Base-by-base conservation (phyloP, 2,888 invertebrate species). In the Stramonita haemastoma region DNA sequence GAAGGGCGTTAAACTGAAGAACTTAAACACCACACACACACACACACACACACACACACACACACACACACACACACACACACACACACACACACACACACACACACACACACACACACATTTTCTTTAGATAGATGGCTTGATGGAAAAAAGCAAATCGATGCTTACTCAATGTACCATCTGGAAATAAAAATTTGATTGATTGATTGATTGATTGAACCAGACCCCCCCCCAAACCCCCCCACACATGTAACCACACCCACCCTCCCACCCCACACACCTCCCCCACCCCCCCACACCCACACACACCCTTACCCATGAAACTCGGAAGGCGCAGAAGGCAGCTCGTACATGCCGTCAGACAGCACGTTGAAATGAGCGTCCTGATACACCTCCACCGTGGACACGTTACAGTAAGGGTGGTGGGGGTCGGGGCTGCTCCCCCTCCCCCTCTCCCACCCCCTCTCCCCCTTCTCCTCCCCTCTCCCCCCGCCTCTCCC, bases 321-420 rank as follows among this genome's bases (percentile, higher is more conserved):
- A 13, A 89, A 89, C 56, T 90, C 92, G 8, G 92, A 85, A n/a
- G 90, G 88, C 22, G 92, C 90, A 4, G 91, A 92, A 17, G 93
- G 94, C 89, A 95, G 90, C 89, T 93, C 92, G 88, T 94, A 95
- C 81, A 93, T 92, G 70, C 94, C 94, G 90, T 94, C 94, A 32
- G 92, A 92, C 85, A 92, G 92, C 26, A 93, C 86, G 36, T 93
- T 92, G 90, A 93, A 94, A 81, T 93, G 92, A 22, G 93, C 92
- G 73, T 92, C 91, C 26, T 91, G 91, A 81, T 91, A 92, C 84
- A 95, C 90, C 88, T 93, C 92, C 32, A 92, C 87, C 56, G 94
- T 93, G 17, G 93, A 93, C 79, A 95, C 92, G 77, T 93, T 93
- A 5, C 91, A 84, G 60, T 87, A 88, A 89, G 91, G 26, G 84